phyloP scores from a whole-genome alignment of 2,113 vertebrate species.

The Bubalus kerabau region DNA sequence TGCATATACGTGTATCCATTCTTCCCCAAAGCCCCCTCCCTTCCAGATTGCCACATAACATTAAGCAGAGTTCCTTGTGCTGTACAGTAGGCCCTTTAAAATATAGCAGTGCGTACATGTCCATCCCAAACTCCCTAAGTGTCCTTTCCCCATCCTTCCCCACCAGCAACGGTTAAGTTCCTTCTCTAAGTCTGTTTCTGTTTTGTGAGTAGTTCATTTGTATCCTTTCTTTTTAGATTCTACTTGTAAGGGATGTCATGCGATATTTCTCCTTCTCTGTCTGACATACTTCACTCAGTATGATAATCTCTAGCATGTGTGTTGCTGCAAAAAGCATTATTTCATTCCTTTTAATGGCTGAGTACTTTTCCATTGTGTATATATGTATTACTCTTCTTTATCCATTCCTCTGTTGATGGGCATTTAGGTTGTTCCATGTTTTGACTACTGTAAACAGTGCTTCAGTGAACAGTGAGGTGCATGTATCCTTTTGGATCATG shows the following conservation, averaged over 20 bases:
- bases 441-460: neutral
- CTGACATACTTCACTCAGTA: neutral
- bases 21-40: neutral
- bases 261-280: neutral
- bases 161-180: neutral
- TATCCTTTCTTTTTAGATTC: neutral
- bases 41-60: neutral
- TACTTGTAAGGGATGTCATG: neutral
- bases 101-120: neutral
- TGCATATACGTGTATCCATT: rapidly evolving
- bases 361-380: neutral
- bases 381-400: neutral
- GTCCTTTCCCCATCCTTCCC: neutral
- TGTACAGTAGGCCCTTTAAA: neutral
- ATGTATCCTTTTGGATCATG: neutral
- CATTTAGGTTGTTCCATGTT: neutral
- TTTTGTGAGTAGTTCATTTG: neutral
- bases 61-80: neutral
- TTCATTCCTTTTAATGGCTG: neutral
- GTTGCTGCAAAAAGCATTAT: neutral
- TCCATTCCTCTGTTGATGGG: neutral
- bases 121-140: neutral
- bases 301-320: neutral
- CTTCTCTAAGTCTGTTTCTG: neutral
- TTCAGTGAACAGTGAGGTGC: neutral